A percentile compares a stretch with the other conserved stretches of the same genome.
phyloP scores from a whole-genome alignment of 2,888 invertebrate species.

The Myopa tessellatipennis region DNA sequence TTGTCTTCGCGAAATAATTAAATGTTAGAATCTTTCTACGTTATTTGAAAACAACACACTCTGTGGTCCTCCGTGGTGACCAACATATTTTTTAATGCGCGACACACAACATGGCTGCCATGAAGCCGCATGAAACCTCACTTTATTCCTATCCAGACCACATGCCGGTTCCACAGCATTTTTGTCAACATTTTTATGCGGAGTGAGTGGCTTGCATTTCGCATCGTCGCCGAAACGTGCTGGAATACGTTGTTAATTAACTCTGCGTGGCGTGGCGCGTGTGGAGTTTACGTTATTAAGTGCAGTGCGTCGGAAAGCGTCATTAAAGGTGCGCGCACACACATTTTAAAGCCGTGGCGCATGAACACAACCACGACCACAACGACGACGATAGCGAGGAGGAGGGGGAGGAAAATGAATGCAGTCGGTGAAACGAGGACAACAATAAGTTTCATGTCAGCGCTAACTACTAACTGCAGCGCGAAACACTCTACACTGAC shows the following conservation, averaged over 20 bases:
- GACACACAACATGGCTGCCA: no score
- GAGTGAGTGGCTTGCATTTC: neutral
- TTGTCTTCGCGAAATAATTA: no score
- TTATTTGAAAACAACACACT: no score
- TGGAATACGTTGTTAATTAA: conserved; percentile 14
- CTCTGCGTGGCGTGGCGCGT: conserved; percentile 1
- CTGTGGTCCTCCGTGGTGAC: no score
- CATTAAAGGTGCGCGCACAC: conserved; percentile 10
- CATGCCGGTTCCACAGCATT: neutral
- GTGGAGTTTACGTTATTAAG: conserved; percentile 4
- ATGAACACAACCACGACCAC: neutral
- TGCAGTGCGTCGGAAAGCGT: conserved; percentile 1
- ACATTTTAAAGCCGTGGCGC: neutral
- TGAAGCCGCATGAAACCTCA: no score
- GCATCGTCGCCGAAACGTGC: neutral
- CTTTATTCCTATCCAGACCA: no score
- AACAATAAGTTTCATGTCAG: neutral
- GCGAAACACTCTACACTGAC: neutral
- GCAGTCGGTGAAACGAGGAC: neutral
- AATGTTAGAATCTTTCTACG: no score
- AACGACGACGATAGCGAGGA: neutral
- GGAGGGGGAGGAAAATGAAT: no score
- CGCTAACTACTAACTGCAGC: neutral
- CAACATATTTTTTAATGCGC: no score
- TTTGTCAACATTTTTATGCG: neutral